These are phyloP conservation scores for Chelmon rostratus DNA, from an alignment of 2,797 vertebrate genomes.

Conservation along the genomic window DNA sequence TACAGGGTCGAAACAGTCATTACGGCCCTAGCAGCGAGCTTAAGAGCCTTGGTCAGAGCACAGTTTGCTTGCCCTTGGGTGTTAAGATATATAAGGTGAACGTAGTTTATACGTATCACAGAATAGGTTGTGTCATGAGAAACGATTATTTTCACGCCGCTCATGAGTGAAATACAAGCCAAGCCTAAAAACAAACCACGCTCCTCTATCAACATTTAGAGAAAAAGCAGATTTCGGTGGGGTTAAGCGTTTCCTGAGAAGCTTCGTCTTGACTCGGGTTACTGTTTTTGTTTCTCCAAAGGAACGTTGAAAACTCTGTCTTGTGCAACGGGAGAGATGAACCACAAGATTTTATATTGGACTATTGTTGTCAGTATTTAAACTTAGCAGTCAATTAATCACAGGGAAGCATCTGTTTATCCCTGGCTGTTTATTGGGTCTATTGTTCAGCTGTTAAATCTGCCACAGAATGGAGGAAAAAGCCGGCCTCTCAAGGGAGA, in stretches of 20 bases:
- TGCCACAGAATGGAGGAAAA: constrained; percentile 42
- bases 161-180: constrained; percentile 13
- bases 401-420: constrained; percentile 55
- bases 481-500: constrained; percentile 46
- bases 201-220: constrained; percentile 42
- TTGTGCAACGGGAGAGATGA: background rate
- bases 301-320: background rate
- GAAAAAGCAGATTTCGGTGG: constrained; percentile 19
- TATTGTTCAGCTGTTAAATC: constrained; percentile 64
- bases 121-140: background rate
- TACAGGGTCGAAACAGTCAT: constrained; percentile 59
- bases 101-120: background rate
- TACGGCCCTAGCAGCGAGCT: constrained; percentile 20
- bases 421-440: constrained; percentile 23
- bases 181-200: constrained; percentile 44
- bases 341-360: constrained; percentile 5
- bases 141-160: constrained; percentile 21
- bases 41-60: constrained; percentile 10
- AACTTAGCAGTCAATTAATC: constrained; percentile 46
- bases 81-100: constrained; percentile 1
- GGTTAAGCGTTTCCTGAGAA: constrained; percentile 19
- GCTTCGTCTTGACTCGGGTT: constrained; percentile 24
- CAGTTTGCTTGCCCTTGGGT: constrained; percentile 36
- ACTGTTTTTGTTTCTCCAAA: constrained; percentile 36
- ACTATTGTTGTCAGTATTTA: constrained; percentile 39